Evolutionary conservation across 2,113 vertebrate genomes (phyloP).

Genomic region (Tetraodon nigroviridis): DNA sequence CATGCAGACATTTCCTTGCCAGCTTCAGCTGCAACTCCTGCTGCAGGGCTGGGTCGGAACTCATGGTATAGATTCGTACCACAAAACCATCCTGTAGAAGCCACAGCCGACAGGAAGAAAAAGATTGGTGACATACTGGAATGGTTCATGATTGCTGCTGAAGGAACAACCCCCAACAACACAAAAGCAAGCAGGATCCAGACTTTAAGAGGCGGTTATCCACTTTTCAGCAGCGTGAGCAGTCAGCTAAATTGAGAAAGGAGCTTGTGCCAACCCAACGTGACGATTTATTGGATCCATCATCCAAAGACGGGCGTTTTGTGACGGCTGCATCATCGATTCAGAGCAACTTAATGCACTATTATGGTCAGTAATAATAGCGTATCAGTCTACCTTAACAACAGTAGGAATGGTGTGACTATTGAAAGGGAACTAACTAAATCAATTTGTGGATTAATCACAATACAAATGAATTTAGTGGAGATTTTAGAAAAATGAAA

Average conservation of each 20-base stretch:
- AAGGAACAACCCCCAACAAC: no score
- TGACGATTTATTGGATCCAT: no score
- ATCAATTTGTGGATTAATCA: background rate
- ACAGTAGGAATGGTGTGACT: no score
- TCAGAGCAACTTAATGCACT: background rate
- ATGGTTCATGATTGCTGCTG: no score
- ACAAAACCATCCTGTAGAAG: conserved; percentile 91
- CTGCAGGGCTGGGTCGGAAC: conserved; percentile 91
- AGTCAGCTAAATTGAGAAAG: no score
- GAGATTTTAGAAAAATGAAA: background rate
- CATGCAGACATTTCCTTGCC: conserved; percentile 97
- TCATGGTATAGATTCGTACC: conserved; percentile 94
- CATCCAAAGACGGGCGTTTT: no score
- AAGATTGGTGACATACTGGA: conserved; percentile 3
- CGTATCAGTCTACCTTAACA: background rate
- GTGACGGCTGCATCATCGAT: background rate
- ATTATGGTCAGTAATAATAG: background rate
- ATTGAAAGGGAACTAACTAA: background rate
- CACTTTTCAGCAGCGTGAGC: background rate
- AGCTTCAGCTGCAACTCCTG: conserved; percentile 98
- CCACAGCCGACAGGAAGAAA: conserved; percentile 1
- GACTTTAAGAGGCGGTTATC: no score
- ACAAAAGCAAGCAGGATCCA: no score
- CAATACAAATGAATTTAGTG: background rate
- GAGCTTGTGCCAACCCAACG: no score